Evolutionary conservation across 2,113 vertebrate genomes (phyloP).

Genomic region (Embiotoca jacksoni): DNA sequence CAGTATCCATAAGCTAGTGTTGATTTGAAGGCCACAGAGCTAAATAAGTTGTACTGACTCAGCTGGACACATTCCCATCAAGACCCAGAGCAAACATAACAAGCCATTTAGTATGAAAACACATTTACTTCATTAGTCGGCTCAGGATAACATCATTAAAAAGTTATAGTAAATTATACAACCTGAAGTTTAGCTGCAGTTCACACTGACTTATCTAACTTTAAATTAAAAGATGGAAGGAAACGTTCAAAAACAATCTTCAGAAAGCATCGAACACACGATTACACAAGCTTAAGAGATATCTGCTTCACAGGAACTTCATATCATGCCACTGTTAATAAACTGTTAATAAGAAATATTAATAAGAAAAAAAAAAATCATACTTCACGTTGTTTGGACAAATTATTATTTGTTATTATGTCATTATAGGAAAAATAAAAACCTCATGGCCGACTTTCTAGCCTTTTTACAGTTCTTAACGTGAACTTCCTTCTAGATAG

Average conservation of each 20-base stretch:
- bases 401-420: too few species aligned
- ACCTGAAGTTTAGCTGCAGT: neutral
- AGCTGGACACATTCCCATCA: slow-evolving; percentile 60
- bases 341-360: too few species aligned
- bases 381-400: too few species aligned
- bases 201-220: neutral
- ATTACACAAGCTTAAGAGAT: neutral
- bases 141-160: neutral
- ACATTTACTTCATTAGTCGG: slow-evolving; percentile 34
- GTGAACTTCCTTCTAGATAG: too few species aligned
- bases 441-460: too few species aligned
- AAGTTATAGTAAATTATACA: neutral
- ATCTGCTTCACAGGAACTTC: slow-evolving; percentile 7
- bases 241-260: neutral
- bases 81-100: slow-evolving; percentile 26
- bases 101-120: neutral
- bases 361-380: too few species aligned
- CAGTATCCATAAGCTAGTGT: slow-evolving; percentile 13
- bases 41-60: slow-evolving; percentile 20
- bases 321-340: too few species aligned
- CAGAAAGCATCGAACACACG: neutral
- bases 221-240: neutral
- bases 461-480: too few species aligned
- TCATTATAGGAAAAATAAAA: too few species aligned
- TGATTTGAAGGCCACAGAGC: slow-evolving; percentile 26